A percentile compares a stretch with the other conserved stretches of the same genome.
Evolutionary conservation across 2,888 invertebrate genomes (phyloP).

Genomic region (Antheraea assamensis): DNA sequence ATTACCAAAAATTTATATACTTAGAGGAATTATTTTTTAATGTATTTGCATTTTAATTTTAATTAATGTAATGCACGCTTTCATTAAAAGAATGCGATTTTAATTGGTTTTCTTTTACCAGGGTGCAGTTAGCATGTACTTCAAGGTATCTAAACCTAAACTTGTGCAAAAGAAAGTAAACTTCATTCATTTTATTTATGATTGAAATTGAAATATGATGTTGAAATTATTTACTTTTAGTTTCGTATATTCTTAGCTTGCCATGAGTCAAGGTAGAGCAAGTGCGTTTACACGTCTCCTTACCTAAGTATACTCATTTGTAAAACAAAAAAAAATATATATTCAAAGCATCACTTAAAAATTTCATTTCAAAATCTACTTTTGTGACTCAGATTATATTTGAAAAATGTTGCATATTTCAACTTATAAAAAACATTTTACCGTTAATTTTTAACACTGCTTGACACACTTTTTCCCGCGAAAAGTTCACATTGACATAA

Average conservation of each 20-base stretch:
- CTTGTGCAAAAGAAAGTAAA: not conserved
- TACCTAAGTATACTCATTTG: not conserved
- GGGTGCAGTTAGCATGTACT: not conserved
- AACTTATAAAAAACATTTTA: slow-evolving; percentile 29
- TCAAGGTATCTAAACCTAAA: not conserved
- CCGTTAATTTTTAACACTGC: slow-evolving; percentile 34
- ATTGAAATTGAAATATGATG: not conserved
- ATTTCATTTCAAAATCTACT: not conserved
- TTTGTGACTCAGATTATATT: not conserved
- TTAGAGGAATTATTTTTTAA: no score
- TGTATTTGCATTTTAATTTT: no score
- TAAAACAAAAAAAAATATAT: not conserved
- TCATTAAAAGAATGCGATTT: no score
- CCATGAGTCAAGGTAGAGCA: not conserved
- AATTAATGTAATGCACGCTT: no score
- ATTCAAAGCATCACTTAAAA: not conserved
- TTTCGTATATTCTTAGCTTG: not conserved
- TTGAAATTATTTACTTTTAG: not conserved
- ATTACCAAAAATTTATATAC: no score
- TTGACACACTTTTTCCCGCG: slow-evolving; percentile 42
- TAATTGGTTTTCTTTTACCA: not conserved
- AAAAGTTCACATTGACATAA: slow-evolving; percentile 31
- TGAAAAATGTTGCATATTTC: not conserved
- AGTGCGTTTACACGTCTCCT: not conserved
- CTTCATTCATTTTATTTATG: not conserved